A percentile compares a stretch with the other conserved stretches of the same genome.
Conservation (phyloP, 2,797 vertebrate genomes). For the Sparus aurata region DNA sequence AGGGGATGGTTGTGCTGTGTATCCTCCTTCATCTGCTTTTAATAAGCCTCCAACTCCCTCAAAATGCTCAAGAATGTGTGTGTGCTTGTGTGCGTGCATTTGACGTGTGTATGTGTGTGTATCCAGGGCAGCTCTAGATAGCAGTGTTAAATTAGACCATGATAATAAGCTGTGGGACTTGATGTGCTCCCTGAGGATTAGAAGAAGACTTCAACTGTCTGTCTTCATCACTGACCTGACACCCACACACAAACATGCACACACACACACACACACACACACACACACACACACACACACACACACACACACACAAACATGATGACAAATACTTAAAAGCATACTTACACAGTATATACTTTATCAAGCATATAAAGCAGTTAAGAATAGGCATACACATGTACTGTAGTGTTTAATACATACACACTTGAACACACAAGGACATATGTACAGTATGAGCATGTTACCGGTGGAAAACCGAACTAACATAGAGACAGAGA, state of each 20-base stretch:
- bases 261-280: conserved; percentile 23
- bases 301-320: conserved; percentile 20
- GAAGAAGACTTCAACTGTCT: conserved; percentile 73
- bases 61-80: conserved; percentile 15
- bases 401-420: not conserved
- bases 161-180: conserved; percentile 87
- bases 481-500: not conserved
- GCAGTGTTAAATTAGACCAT: conserved; percentile 86
- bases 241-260: conserved; percentile 43
- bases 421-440: not conserved
- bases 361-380: not conserved
- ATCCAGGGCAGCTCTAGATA: conserved; percentile 86
- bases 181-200: conserved; percentile 76
- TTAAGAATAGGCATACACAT: not conserved
- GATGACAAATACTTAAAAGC: not conserved
- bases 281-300: conserved; percentile 45
- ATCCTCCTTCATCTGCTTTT: conserved; percentile 17
- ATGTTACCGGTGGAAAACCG: not conserved
- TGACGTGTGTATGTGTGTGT: conserved; percentile 48
- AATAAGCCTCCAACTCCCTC: conserved; percentile 2
- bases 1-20: not conserved
- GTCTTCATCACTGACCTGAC: conserved; percentile 81
- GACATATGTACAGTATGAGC: not conserved
- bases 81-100: not conserved
- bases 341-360: not conserved